Percentiles rank a stretch among this genome's conserved stretches.
These are phyloP conservation scores for Fragum whitleyi DNA, from an alignment of 2,888 invertebrate genomes.

Conservation along the genomic window DNA sequence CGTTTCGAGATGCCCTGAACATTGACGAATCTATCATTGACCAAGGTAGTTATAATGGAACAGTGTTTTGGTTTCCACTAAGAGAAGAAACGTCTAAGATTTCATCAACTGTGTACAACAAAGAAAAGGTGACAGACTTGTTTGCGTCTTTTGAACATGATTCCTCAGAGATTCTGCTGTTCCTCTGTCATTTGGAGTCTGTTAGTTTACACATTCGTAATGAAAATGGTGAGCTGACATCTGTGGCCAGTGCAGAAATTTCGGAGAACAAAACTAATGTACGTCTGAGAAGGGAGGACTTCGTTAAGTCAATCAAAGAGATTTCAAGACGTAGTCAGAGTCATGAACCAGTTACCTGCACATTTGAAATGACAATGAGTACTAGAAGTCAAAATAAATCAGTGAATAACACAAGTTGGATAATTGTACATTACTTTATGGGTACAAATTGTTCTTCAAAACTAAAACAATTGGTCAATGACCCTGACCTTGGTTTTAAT, in stretches of 20 bases:
- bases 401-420: constrained; percentile 10
- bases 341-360: neutral
- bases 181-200: constrained; percentile 76
- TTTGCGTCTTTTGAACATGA: constrained; percentile 74
- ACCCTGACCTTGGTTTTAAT: constrained; percentile 36
- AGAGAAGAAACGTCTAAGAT: constrained; percentile 71
- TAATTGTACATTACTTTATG: constrained; percentile 49
- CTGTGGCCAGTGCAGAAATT: constrained; percentile 21
- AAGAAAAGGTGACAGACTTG: constrained; percentile 69
- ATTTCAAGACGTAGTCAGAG: neutral
- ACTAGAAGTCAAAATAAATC: neutral
- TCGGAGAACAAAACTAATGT: neutral
- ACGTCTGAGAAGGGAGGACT: neutral
- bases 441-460: constrained; percentile 34
- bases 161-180: constrained; percentile 77
- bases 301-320: neutral
- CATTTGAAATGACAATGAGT: neutral
- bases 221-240: neutral
- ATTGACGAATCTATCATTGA: constrained; percentile 48
- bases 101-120: constrained; percentile 72
- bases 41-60: constrained; percentile 73
- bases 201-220: constrained; percentile 50
- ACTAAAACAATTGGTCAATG: constrained; percentile 30
- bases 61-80: constrained; percentile 82
- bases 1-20: constrained; percentile 70